Conservation (phyloP, 2,113 vertebrate genomes). For the Synchiropus splendidus region DNA sequence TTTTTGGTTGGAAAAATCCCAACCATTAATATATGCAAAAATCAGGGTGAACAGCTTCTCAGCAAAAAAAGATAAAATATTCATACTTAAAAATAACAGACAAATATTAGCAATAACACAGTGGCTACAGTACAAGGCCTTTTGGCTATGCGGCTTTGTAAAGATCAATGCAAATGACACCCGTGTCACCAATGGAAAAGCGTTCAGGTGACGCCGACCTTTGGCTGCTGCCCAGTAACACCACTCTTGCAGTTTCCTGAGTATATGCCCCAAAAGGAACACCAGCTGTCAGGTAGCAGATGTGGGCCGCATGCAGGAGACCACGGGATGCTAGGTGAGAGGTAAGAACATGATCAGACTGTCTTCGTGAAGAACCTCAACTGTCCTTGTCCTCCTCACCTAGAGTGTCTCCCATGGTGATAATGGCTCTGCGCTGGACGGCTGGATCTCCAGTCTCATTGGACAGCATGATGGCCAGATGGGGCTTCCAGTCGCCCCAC, state of each 20-base stretch:
- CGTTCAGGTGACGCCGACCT: constrained; percentile 45
- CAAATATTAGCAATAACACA: too few relatives aligned
- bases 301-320: constrained; percentile 76
- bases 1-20: too few relatives aligned
- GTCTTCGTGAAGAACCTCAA: constrained; percentile 2
- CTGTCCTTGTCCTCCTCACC: constrained; percentile 55
- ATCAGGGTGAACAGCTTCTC: too few relatives aligned
- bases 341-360: constrained; percentile 5
- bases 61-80: too few relatives aligned
- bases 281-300: constrained; percentile 80
- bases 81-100: too few relatives aligned
- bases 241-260: constrained; percentile 68
- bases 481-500: constrained; percentile 87
- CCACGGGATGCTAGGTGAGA: constrained; percentile 71
- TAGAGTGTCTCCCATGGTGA: constrained; percentile 81
- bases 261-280: constrained; percentile 72
- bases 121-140: too few relatives aligned
- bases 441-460: constrained; percentile 69
- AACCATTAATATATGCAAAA: too few relatives aligned
- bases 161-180: too few relatives aligned
- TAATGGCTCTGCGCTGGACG: constrained; percentile 63
- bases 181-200: background rate
- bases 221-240: constrained; percentile 79
- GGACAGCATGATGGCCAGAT: constrained; percentile 82
- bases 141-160: too few relatives aligned